Evolutionary conservation across 92 coral and sea anemone species (phyloP).

Genomic region (Actinostola sp.): DNA sequence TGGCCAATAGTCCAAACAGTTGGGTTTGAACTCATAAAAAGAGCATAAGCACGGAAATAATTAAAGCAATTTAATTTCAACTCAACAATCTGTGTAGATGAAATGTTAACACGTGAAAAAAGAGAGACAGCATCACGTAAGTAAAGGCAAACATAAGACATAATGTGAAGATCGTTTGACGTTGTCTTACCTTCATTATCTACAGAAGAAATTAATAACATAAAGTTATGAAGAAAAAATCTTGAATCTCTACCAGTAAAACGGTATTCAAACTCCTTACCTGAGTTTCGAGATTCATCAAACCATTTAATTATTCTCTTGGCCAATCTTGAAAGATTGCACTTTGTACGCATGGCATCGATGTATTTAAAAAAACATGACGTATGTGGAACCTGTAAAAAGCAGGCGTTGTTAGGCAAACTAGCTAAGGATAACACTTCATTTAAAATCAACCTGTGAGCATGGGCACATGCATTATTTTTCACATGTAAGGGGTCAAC

Average conservation of each 20-base stretch:
- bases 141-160: no score
- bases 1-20: no score
- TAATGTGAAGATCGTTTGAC: no score
- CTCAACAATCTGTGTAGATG: no score
- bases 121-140: no score
- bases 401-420: constrained; percentile 6
- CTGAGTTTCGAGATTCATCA: neutral
- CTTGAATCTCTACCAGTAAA: constrained; percentile 40
- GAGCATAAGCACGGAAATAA: constrained; percentile 19
- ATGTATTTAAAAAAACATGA: constrained; percentile 37
- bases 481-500: constrained; percentile 59
- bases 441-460: constrained; percentile 17
- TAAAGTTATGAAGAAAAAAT: constrained; percentile 35
- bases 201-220: constrained; percentile 12
- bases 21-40: constrained; percentile 24
- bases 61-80: neutral
- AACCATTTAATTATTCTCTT: constrained; percentile 16
- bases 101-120: no score
- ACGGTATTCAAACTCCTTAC: constrained; percentile 32
- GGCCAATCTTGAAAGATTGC: constrained; percentile 29
- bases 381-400: constrained; percentile 36
- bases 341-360: constrained; percentile 7
- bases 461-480: constrained; percentile 52
- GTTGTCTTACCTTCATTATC: no score
- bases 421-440: constrained; percentile 24